Percentiles rank a stretch among this genome's conserved stretches.
Conservation (phyloP, 2,888 invertebrate species). For the Rugalucina vietnamica region DNA sequence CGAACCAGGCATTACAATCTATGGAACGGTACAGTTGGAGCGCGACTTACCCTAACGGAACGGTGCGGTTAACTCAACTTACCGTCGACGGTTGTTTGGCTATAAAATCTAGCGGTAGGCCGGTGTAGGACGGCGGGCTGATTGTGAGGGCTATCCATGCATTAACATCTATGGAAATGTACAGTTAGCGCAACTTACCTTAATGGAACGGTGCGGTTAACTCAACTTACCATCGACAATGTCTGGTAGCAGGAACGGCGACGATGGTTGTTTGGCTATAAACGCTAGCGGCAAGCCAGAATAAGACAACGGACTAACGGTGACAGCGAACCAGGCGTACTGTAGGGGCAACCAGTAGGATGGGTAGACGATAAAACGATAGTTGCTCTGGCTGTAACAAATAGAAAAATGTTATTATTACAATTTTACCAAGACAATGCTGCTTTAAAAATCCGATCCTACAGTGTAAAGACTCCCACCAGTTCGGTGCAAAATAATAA, state of each 20-base stretch:
- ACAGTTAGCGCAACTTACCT: not conserved
- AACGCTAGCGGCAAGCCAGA: slow-evolving; percentile 32
- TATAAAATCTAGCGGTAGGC: not conserved
- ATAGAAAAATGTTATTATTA: not conserved
- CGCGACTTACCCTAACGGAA: no score
- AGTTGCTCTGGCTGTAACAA: slow-evolving; percentile 16
- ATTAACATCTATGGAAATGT: not conserved
- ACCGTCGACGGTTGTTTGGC: not conserved
- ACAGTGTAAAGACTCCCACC: not conserved
- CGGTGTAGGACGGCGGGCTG: not conserved
- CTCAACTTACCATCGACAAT: slow-evolving; percentile 49
- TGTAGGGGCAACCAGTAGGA: not conserved
- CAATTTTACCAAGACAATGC: not conserved
- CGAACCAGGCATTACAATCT: slow-evolving; percentile 51
- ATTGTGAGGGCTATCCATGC: not conserved
- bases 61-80: no score
- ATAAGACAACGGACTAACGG: slow-evolving; percentile 25
- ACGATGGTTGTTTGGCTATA: slow-evolving; percentile 14
- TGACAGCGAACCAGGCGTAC: slow-evolving; percentile 43
- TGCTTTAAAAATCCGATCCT: not conserved
- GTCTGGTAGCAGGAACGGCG: slow-evolving; percentile 30
- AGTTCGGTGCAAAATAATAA: not conserved
- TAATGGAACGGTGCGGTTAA: no score
- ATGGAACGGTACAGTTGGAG: no score
- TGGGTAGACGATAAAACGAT: slow-evolving; percentile 5